A percentile compares a stretch with the other conserved stretches of the same genome.
Evolutionary conservation across 2,113 vertebrate genomes (phyloP).

Genomic region (Cisticola juncidis): DNA sequence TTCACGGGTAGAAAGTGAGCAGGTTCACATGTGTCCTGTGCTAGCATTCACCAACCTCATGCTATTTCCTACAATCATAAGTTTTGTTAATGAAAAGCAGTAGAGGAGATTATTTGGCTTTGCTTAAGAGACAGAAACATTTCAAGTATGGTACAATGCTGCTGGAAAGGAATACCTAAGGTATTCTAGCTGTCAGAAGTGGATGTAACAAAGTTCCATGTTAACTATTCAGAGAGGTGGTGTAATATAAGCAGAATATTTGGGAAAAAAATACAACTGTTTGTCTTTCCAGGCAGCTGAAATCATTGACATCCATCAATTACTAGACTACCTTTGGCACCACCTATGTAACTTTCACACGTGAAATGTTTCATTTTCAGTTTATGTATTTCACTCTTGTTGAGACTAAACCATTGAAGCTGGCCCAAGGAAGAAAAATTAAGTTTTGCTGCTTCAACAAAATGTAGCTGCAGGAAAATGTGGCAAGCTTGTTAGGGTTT

Average conservation of each 20-base stretch:
- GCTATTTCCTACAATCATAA: background rate
- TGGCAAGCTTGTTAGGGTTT: background rate
- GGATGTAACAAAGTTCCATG: background rate
- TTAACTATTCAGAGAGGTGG: background rate
- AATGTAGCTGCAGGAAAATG: background rate
- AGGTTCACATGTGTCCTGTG: background rate
- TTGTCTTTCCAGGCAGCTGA: background rate
- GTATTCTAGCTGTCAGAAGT: background rate
- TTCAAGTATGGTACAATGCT: background rate
- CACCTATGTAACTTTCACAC: rapidly evolving
- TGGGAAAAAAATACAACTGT: background rate
- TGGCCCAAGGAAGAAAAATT: background rate
- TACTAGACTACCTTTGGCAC: background rate
- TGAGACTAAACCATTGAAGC: background rate
- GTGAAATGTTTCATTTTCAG: background rate
- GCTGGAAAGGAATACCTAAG: background rate
- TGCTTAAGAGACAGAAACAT: background rate
- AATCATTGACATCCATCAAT: rapidly evolving
- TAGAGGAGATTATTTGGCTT: background rate
- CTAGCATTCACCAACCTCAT: background rate
- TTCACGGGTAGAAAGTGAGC: background rate
- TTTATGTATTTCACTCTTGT: background rate
- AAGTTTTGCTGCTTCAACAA: background rate
- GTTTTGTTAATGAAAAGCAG: background rate
- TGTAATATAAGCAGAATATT: background rate